A percentile compares a stretch with the other conserved stretches of the same genome.
phyloP scores from a whole-genome alignment of 2,888 invertebrate genomes.

The Cephus sareptanus region DNA sequence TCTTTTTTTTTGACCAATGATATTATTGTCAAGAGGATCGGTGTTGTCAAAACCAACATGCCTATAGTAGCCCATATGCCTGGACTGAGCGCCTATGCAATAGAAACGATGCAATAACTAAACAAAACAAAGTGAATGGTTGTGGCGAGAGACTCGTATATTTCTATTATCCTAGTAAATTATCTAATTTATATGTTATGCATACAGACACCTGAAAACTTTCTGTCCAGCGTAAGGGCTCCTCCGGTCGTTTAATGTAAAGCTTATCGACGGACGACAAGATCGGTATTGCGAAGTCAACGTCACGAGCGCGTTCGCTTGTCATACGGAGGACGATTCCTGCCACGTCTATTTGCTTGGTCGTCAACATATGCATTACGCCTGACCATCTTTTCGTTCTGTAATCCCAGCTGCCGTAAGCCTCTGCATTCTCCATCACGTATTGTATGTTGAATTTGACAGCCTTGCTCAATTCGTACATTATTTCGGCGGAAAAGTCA shows the following conservation, averaged over 20 bases:
- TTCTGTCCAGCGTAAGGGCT: slow-evolving; percentile 44
- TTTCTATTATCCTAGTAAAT: not conserved
- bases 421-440: slow-evolving; percentile 9
- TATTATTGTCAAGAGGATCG: not conserved
- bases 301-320: slow-evolving; percentile 29
- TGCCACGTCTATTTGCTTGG: slow-evolving; percentile 42
- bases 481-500: slow-evolving; percentile 26
- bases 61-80: not conserved
- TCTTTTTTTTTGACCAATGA: not conserved
- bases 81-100: not conserved
- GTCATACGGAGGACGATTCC: slow-evolving; percentile 47
- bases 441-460: slow-evolving; percentile 45
- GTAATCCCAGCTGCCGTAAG: slow-evolving; percentile 40
- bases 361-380: slow-evolving; percentile 38
- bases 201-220: slow-evolving; percentile 45
- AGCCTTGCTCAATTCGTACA: slow-evolving; percentile 40
- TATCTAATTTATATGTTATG: no score
- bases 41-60: not conserved
- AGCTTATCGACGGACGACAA: slow-evolving; percentile 36
- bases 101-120: not conserved
- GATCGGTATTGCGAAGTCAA: slow-evolving; percentile 54
- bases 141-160: not conserved
- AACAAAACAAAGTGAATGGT: not conserved
- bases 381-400: slow-evolving; percentile 43
- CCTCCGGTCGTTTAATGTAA: slow-evolving; percentile 40